phyloP scores from a whole-genome alignment of 2,113 vertebrate genomes.

The Gymnarchus niloticus region DNA sequence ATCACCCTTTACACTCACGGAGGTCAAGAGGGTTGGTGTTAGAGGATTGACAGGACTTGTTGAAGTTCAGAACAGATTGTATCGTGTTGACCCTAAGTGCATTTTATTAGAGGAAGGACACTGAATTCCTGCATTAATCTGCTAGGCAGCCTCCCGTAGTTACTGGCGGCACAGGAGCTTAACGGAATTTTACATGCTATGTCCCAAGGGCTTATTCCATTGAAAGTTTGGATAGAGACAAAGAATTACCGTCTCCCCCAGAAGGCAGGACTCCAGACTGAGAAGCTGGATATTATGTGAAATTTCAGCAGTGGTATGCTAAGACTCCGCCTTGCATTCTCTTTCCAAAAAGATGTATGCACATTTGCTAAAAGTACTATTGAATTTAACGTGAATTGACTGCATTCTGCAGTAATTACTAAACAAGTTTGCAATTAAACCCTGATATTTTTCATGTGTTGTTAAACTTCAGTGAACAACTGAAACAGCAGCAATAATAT shows the following conservation, averaged over 20 bases:
- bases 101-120: background rate
- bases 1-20: background rate
- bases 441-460: background rate
- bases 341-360: background rate
- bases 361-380: background rate
- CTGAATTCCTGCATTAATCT: background rate
- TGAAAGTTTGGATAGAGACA: slow-evolving; percentile 22
- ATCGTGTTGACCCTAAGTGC: background rate
- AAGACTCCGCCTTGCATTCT: background rate
- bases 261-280: slow-evolving; percentile 9
- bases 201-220: background rate
- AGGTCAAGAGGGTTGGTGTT: background rate
- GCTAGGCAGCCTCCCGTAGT: background rate
- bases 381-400: background rate
- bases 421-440: background rate
- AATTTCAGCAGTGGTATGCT: slow-evolving; percentile 12
- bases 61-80: background rate
- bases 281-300: background rate
- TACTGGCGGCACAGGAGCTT: slow-evolving; percentile 3
- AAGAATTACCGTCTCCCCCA: background rate
- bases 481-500: background rate
- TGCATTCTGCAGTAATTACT: background rate
- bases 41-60: background rate
- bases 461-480: background rate
- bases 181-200: slow-evolving; percentile 19